Evolutionary conservation across 92 coral and sea anemone genomes (phyloP).

Genomic region (Blastomussa wellsi): DNA sequence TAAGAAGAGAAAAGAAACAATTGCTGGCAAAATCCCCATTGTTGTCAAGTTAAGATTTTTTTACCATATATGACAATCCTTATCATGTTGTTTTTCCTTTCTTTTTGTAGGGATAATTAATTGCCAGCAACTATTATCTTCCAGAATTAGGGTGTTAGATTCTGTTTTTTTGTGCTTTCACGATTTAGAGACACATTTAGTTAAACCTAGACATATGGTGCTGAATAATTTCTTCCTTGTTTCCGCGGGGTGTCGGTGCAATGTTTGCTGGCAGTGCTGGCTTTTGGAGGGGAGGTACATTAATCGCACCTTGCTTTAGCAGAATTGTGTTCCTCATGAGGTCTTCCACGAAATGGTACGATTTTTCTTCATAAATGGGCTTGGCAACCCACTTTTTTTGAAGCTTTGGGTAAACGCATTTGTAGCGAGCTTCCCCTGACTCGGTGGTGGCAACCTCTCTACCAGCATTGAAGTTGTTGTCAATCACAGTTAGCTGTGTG

Average conservation of each 20-base stretch:
- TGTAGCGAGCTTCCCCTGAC: slow-evolving; percentile 11
- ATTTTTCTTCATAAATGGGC: neutral
- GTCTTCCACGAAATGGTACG: slow-evolving; percentile 6
- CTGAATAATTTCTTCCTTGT: slow-evolving; percentile 5
- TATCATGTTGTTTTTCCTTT: too few relatives aligned
- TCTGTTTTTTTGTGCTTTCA: too few relatives aligned
- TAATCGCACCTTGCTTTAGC: slow-evolving; percentile 6
- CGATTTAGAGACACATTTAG: too few relatives aligned
- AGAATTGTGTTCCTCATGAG: slow-evolving; percentile 4
- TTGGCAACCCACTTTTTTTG: neutral
- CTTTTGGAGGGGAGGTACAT: slow-evolving; percentile 6
- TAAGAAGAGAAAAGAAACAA: too few relatives aligned
- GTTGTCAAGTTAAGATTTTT: too few relatives aligned
- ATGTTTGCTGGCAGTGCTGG: slow-evolving; percentile 8
- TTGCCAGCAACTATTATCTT: too few relatives aligned
- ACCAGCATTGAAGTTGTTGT: slow-evolving; percentile 18
- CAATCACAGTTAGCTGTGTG: slow-evolving; percentile 10
- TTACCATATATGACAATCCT: too few relatives aligned
- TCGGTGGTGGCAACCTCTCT: slow-evolving; percentile 12
- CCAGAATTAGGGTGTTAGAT: too few relatives aligned
- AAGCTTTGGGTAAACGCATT: slow-evolving; percentile 26
- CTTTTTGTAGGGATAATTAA: too few relatives aligned
- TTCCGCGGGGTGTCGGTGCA: neutral
- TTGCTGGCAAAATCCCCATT: too few relatives aligned
- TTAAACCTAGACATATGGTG: slow-evolving; percentile 14